Evolutionary conservation across 2,113 vertebrate species (phyloP).

Genomic region (Lophochroa leadbeateri): DNA sequence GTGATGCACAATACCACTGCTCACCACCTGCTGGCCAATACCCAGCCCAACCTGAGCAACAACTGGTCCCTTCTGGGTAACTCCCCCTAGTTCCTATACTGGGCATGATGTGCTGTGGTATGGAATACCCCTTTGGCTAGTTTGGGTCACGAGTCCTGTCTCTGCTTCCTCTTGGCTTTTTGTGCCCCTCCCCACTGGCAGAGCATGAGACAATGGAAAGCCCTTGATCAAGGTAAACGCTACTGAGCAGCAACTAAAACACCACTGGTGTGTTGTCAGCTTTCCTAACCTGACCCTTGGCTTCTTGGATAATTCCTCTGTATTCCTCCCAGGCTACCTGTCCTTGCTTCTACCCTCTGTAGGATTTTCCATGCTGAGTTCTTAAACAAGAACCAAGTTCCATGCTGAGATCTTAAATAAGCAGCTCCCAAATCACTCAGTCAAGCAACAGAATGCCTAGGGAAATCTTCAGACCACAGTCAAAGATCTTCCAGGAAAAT

Average conservation of each 20-base stretch:
- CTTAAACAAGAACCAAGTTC: neutral
- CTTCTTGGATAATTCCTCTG: neutral
- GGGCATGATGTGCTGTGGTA: neutral
- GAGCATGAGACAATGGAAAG: neutral
- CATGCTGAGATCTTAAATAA: slow-evolving; percentile 6
- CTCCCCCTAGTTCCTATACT: neutral
- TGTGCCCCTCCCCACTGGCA: neutral
- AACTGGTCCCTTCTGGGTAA: neutral
- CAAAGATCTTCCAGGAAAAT: neutral
- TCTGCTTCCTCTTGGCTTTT: neutral
- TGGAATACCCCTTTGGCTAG: neutral
- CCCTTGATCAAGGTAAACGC: neutral
- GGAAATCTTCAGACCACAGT: neutral
- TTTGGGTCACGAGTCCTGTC: neutral
- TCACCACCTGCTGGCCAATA: neutral
- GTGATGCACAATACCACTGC: neutral
- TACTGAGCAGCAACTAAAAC: neutral
- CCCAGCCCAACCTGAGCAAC: neutral
- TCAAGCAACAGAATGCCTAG: neutral
- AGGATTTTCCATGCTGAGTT: neutral
- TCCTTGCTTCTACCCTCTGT: neutral
- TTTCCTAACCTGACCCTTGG: neutral
- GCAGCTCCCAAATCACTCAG: neutral
- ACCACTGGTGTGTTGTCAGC: neutral
- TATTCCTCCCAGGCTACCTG: neutral